Base-by-base conservation (phyloP, 2,888 invertebrate genomes). In the Sphaerophoria rueppellii region DNA sequence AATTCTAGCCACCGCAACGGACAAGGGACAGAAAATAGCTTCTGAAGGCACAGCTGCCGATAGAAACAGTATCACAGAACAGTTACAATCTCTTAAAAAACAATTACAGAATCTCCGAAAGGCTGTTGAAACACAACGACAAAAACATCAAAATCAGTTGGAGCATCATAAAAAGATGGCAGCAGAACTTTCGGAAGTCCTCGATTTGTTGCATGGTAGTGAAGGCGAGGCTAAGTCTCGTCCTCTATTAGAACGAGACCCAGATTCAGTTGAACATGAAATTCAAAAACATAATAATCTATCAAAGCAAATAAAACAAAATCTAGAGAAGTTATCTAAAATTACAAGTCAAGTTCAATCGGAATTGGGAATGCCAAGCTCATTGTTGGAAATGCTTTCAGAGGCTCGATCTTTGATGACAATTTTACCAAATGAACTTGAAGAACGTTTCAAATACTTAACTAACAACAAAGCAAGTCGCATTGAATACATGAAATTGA, bases 11-110 rank as follows among this genome's bases (percentile, higher is more conserved):
- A 95, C 96, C 5, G 97, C 98, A 0, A 95, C 95, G 12, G 98
- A 98, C 89, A 98, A 98, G 90, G 98, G 98, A 0, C 96, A 97
- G 89, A 97, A 97, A 91, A 98, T 98, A 43, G 97, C 97, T 0
- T 95, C 96, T 0, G 98, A 98, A 92, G 97, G 98, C 54, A 95
- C 96, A 3, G 95, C 96, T 0, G 95, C 96, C 16, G 98, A 98
- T 88, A 94, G 96, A 88, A 98, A 98, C 88, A 95, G 95, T 87
- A 95, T 98, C 6, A 97, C 97, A 2, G 97, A 97, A 89, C 95
- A 98, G 88, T 90, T 98, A 32, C 97, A 98, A 89, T 95, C 96
- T 0, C 90, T 98, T 24, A 98, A 97, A 91, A 96, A 97, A 89
- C 96, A 97, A 87, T 92, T 98, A 14, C 94, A 96, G 71, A 94